Conservation (phyloP, 2,797 vertebrate species). For the Eutrigla gurnardus region DNA sequence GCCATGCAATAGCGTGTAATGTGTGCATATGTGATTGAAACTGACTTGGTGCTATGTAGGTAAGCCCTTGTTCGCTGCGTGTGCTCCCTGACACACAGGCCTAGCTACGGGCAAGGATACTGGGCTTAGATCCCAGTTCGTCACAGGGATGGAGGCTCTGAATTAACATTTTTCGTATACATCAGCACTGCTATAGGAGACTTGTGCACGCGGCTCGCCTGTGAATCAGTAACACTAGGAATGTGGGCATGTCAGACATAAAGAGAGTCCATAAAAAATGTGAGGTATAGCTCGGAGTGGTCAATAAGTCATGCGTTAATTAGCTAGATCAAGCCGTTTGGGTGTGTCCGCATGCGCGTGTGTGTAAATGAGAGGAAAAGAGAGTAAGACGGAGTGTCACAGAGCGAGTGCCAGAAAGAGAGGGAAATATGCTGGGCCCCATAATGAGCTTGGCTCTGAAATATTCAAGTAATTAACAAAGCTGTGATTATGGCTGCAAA, state of each 20-base stretch:
- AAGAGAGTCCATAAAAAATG: conserved; percentile 26
- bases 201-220: neutral
- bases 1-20: conserved; percentile 51
- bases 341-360: conserved; percentile 20
- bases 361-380: conserved; percentile 24
- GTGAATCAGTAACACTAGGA: neutral
- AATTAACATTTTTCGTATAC: neutral
- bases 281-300: conserved; percentile 34
- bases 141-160: neutral
- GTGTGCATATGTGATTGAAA: conserved; percentile 43
- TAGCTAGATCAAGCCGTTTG: conserved; percentile 49
- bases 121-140: conserved; percentile 24
- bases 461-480: conserved; percentile 87
- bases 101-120: conserved; percentile 24
- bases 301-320: conserved; percentile 63
- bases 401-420: conserved; percentile 54
- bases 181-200: neutral
- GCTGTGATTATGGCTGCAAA: conserved; percentile 84
- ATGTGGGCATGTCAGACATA: neutral
- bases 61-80: neutral
- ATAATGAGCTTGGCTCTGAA: conserved; percentile 82
- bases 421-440: conserved; percentile 65
- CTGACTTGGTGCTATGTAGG: conserved; percentile 34
- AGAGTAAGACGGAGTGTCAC: conserved; percentile 51
- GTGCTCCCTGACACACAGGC: conserved; percentile 23